phyloP scores from a whole-genome alignment of 2,888 invertebrate genomes.

The Mystacides longicornis region DNA sequence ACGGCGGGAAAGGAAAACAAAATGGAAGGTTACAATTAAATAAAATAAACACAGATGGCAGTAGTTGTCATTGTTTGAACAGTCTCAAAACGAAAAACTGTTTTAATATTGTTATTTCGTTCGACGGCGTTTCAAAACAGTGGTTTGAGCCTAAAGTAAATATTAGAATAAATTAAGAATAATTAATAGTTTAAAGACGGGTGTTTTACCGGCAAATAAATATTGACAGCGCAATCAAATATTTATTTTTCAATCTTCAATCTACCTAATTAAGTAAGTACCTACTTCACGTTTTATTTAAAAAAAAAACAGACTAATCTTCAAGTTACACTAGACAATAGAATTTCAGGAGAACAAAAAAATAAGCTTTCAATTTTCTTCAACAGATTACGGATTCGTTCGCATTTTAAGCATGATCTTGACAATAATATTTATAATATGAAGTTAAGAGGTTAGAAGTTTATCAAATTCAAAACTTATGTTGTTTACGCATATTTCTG shows the following conservation, averaged over 20 bases:
- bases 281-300: too few species aligned
- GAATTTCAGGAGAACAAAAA: too few species aligned
- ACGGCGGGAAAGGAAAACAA: constrained; percentile 49
- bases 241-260: background rate
- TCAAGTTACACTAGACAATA: too few species aligned
- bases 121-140: background rate
- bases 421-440: too few species aligned
- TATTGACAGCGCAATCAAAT: background rate
- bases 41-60: constrained; percentile 39
- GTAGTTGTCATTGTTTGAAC: constrained; percentile 21
- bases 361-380: too few species aligned
- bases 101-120: background rate
- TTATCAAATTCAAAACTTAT: too few species aligned
- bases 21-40: constrained; percentile 45
- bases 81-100: constrained; percentile 3
- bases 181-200: background rate
- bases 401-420: too few species aligned
- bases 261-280: background rate
- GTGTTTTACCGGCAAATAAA: background rate
- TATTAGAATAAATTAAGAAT: constrained; percentile 4
- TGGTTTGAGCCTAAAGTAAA: too few species aligned
- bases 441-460: too few species aligned
- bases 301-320: too few species aligned
- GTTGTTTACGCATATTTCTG: too few species aligned
- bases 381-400: too few species aligned